Evolutionary conservation across 2,888 invertebrate genomes (phyloP), one percentile per base, ranked within the genome.

Genomic region (Dorcus parallelipipedus): DNA sequence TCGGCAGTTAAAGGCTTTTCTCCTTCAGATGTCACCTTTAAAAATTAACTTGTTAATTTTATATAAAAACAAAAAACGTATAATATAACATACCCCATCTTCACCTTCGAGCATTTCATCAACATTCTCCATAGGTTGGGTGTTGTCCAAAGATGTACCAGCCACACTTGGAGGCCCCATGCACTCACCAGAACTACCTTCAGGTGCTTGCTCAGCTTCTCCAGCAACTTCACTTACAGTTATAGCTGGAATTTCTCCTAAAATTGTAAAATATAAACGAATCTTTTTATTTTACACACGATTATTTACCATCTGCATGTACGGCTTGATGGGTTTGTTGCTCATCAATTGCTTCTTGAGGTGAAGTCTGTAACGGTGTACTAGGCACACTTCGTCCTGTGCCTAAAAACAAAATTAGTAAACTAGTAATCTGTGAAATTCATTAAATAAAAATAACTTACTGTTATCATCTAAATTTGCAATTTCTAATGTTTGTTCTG

Each of bases 321-420:
- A 71, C 67, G 14, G 65, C 65, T 59, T 71, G 69, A 57, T 62
- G 65, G 1, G 64, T 54, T 49, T 58, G 56, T 41, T 69, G 68
- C 54, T 82, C 83, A 53, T 69, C 73, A 3, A 72, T 72, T 3
- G 76, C 72, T 65, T 79, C 79, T 75, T 79, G 84, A 55, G 85
- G 88, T 49, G 84, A 88, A 58, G 84, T 83, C 77, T 83, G 87
- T 62, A 85, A 76, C 2, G 87, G 86, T 0, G 87, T 88, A 39
- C 84, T 86, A 1, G 88, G 88, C 20, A 87, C 86, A 70, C 86
- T 87, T 49, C 88, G 78, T 4, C 86, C 87, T 38, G 86, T 84
- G 48, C 85, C 84, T 70, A 73, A 56, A 74, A 71, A n/a, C 14
- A 14, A 14, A 49, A 49, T 9, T 8, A 14, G 14, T 3, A 17